phyloP scores from a whole-genome alignment of 2,888 invertebrate genomes.

The Ariolimax columbianus region DNA sequence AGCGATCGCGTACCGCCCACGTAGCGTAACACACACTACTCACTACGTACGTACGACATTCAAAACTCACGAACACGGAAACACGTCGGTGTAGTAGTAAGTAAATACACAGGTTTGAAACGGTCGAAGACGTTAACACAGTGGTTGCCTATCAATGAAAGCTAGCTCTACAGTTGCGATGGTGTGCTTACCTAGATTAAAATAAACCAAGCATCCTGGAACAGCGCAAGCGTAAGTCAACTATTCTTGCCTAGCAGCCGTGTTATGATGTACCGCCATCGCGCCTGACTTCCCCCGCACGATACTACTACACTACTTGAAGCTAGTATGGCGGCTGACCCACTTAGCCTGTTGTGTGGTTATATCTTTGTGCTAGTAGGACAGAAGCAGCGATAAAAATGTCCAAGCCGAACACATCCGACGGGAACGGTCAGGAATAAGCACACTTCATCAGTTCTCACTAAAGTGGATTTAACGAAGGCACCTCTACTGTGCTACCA shows the following conservation, averaged over 20 bases:
- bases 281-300: neutral
- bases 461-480: neutral
- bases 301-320: neutral
- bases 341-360: constrained; percentile 26
- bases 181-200: constrained; percentile 9
- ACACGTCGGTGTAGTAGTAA: too few species aligned
- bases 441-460: neutral
- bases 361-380: neutral
- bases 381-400: neutral
- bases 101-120: too few species aligned
- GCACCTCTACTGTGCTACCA: neutral
- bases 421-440: neutral
- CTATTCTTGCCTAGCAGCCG: neutral
- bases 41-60: too few species aligned
- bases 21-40: too few species aligned
- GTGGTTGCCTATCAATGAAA: too few species aligned
- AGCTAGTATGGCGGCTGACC: constrained; percentile 43
- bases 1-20: too few species aligned
- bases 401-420: neutral
- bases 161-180: neutral
- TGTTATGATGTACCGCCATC: neutral
- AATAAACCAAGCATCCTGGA: neutral
- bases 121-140: too few species aligned
- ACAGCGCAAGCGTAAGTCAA: neutral
- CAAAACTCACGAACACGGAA: too few species aligned